phyloP scores from a whole-genome alignment of 2,888 invertebrate genomes.

The Anagyrus pseudococci region DNA sequence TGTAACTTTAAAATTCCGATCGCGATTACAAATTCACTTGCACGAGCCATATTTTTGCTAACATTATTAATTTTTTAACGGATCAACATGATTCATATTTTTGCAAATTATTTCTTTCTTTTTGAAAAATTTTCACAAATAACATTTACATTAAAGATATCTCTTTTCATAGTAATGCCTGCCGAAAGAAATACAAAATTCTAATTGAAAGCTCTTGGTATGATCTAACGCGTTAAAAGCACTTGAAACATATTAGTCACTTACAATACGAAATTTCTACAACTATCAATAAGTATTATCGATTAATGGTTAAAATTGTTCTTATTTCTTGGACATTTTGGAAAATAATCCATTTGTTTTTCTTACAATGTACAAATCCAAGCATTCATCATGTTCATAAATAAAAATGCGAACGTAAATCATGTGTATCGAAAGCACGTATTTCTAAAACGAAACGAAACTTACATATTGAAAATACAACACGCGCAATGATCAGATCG shows the following conservation, averaged over 20 bases:
- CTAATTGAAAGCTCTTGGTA: not conserved
- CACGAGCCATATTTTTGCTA: slow-evolving; percentile 25
- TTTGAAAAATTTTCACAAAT: not conserved
- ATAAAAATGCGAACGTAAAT: slow-evolving; percentile 8
- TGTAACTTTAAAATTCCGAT: slow-evolving; percentile 20
- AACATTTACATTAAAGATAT: not conserved
- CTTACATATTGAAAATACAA: slow-evolving; percentile 10
- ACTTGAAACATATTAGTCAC: too few species aligned
- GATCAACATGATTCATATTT: not conserved
- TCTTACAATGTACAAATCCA: not conserved
- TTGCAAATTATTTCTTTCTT: slow-evolving; percentile 1
- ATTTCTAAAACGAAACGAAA: slow-evolving; percentile 35
- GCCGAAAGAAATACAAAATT: too few species aligned
- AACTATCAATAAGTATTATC: too few species aligned
- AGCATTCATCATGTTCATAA: not conserved
- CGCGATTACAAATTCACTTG: too few species aligned
- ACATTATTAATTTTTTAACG: slow-evolving; percentile 10
- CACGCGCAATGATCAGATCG: slow-evolving; percentile 7
- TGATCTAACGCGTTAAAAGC: not conserved
- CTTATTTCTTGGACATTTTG: not conserved
- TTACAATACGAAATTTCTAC: too few species aligned
- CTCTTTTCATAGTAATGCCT: not conserved
- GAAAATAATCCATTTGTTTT: not conserved
- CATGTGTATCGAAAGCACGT: not conserved
- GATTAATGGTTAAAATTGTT: not conserved